Conservation (phyloP, 2,797 vertebrate species). For the Stomatorhinus walkeri region DNA sequence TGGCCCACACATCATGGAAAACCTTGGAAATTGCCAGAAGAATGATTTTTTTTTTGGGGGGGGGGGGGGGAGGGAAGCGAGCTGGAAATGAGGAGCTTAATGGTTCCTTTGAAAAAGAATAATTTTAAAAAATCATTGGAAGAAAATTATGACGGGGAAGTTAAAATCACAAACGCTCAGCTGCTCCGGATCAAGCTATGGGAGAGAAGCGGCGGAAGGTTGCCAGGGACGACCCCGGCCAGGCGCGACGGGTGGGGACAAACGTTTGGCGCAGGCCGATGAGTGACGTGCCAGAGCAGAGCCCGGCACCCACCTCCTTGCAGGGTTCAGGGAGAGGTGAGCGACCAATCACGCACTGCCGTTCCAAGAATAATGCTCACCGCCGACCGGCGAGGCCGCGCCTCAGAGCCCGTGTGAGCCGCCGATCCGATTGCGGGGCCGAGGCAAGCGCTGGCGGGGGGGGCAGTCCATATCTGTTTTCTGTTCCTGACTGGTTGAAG, state of each 20-base stretch:
- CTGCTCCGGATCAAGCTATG: conserved; percentile 28
- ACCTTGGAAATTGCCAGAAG: background rate
- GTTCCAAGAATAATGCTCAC: conserved; percentile 4
- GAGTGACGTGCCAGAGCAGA: conserved; percentile 48
- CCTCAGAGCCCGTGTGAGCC: background rate
- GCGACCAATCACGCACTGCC: background rate
- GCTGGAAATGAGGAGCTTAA: background rate
- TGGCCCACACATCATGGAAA: background rate
- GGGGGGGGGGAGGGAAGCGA: background rate
- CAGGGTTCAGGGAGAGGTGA: conserved; percentile 44
- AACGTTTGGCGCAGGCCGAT: conserved; percentile 49
- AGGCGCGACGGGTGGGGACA: conserved; percentile 50
- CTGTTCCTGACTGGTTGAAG: conserved; percentile 1
- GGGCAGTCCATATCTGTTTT: background rate
- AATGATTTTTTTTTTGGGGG: background rate
- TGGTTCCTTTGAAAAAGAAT: background rate
- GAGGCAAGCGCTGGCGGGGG: background rate
- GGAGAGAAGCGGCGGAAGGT: conserved; percentile 23
- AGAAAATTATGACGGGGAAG: background rate
- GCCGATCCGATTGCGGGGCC: background rate
- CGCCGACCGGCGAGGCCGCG: background rate
- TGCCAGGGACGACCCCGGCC: conserved; percentile 46
- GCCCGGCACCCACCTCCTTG: conserved; percentile 38
- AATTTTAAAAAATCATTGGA: background rate
- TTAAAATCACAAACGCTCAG: conserved; percentile 25